Evolutionary conservation across 2,113 vertebrate species (phyloP), one percentile per base, ranked within the genome.

Genomic region (Aptenodytes patagonicus): DNA sequence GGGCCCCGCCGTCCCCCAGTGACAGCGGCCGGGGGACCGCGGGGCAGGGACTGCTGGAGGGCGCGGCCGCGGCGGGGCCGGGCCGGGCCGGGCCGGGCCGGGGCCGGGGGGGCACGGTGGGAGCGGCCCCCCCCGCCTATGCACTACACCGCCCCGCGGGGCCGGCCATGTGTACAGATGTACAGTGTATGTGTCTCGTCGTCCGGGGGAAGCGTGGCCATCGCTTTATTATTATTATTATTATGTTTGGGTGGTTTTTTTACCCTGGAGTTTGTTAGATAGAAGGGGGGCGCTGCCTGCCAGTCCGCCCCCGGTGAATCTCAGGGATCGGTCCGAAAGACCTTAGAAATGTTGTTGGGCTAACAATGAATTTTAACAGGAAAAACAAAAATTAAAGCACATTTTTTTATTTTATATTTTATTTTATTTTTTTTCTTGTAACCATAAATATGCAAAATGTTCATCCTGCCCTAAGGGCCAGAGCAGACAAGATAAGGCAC

Each of bases 161-260:
- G 87, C 76, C 55, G 58, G 85, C 91, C 69, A 51, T 92, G 90
- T 97, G 95, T 97, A 96, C 96, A 97, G 94, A 76, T 95, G 95
- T 90, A 95, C 95, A 95, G 97, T 75, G 61, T 87, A 80, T 58
- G 75, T 89, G 89, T 86, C 95, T 95, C 65, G 76, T 96, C 58
- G 52, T 70, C 55, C 60, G 34, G 92, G 95, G 75, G 36, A 83
- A 95, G 81, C 70, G 78, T 89, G 89, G 73, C 75, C 92, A 73
- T 69, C 57, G 25, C 79, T 93, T 84, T 91, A 69, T 90, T 97
- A 93, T 72, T 97, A 75, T 96, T 95, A 94, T 91, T 96, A 86
- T 93, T 96, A 91, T 42, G 36, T 87, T 38, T 10, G 88, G 94
- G 90, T 91, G 93, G 60, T 36, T 29, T 58, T 61, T 86, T 79